Evolutionary conservation across 2,113 vertebrate genomes (phyloP).

Genomic region (Henicopernis longicauda): DNA sequence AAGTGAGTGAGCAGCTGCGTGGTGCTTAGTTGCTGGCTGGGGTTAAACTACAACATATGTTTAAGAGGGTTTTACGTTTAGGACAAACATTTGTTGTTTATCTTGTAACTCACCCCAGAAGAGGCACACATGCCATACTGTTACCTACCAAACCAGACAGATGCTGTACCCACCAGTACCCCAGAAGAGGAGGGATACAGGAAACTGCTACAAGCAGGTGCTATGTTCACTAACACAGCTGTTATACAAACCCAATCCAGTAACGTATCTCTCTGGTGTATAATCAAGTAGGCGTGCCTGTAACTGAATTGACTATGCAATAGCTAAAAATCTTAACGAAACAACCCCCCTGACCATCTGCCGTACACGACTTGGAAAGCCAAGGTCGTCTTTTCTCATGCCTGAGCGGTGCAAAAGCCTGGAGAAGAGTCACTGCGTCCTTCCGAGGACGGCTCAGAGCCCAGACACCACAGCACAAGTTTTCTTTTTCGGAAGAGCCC

Average conservation of each 20-base stretch:
- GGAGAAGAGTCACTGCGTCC: no score
- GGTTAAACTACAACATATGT: no score
- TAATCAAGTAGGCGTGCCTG: not conserved
- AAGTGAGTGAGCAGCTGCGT: no score
- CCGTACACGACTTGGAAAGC: accelerated
- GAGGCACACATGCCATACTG: accelerated
- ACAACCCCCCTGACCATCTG: accelerated
- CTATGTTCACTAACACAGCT: no score
- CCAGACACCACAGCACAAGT: accelerated
- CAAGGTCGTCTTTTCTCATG: not conserved
- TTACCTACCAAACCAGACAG: not conserved
- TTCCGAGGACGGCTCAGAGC: not conserved
- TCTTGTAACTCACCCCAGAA: no score
- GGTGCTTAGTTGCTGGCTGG: no score
- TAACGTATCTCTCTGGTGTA: accelerated
- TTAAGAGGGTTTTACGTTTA: not conserved
- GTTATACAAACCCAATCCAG: accelerated
- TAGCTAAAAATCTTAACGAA: accelerated
- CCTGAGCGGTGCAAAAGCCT: not conserved
- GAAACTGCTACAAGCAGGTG: not conserved
- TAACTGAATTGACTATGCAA: accelerated
- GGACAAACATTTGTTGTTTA: not conserved
- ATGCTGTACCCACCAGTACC: not conserved
- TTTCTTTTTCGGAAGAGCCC: not conserved
- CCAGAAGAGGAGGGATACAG: not conserved